Evolutionary conservation across 2,888 invertebrate species (phyloP).

Genomic region (Camponotus fellah): DNA sequence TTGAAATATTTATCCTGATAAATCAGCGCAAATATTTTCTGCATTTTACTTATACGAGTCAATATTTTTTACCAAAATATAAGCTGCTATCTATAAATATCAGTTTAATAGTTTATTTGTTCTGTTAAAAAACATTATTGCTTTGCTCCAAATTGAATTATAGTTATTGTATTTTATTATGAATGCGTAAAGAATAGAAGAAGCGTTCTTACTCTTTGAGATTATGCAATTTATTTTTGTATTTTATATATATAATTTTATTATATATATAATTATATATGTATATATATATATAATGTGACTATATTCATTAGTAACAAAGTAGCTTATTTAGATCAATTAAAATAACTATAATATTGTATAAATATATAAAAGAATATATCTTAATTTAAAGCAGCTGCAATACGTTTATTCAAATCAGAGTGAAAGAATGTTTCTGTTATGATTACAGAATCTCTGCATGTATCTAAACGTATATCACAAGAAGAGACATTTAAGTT

Average conservation of each 20-base stretch:
- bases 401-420: not conserved
- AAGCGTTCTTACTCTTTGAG: not conserved
- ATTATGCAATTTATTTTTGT: not conserved
- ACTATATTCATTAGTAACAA: constrained; percentile 1
- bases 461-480: constrained; percentile 56
- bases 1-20: not conserved
- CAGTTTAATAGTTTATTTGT: not conserved
- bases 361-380: not conserved
- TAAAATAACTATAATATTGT: not conserved
- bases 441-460: constrained; percentile 71
- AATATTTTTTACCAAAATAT: not conserved
- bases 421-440: constrained; percentile 30
- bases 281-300: not conserved
- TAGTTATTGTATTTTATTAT: not conserved
- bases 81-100: constrained; percentile 12
- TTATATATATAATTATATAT: not conserved
- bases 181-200: not conserved
- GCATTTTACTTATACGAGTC: not conserved
- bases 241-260: not conserved
- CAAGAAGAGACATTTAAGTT: constrained; percentile 57
- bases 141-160: not conserved
- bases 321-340: not conserved
- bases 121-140: not conserved
- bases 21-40: not conserved
- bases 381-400: not conserved